Evolutionary conservation across 37 sponge, comb jelly and placozoan species (phyloP), one percentile per base, ranked within the genome.

Genomic region (Eunapius fragilis): DNA sequence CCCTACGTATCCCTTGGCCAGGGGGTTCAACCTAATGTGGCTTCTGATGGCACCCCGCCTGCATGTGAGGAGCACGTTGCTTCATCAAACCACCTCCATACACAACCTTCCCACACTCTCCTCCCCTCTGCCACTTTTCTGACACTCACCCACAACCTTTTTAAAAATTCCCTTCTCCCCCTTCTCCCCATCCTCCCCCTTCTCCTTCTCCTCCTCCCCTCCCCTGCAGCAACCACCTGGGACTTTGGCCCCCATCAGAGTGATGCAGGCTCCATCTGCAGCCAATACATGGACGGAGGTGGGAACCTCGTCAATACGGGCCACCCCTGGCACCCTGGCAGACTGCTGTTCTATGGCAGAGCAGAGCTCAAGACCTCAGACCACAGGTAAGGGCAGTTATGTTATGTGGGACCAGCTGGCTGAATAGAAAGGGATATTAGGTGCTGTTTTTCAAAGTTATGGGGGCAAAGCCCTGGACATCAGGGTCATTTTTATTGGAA

Each of bases 351-450:
- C 84, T 99, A 99, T 85, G 93, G 92, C 31, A 91, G 98, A 34
- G 93, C 96, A 22, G 99, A 99, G 75, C 82, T 99, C 69, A 99
- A 99, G 90, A 94, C 96, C 31, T 99, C 99, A 23, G 99, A 99
- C 88, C 99, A 99, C 93, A 87, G 99, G 94, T 91, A 41, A 75
- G 89, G 69, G 3, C 68, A 17, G 2, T 50, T 25, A 12, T 0
- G 0, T 4, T n/a, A n/a, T n/a, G n/a, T 3, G 30, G 19, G 47
- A 14, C 25, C 31, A 74, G 22, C 26, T 28, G 14, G 34, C 37
- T 32, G 31, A 32, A 24, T 9, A 45, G 47, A 9, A 9, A 9
- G 9, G 47, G 47, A 11, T 4, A 9, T 11, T 45, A 11, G 47
- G 4, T 58, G 58, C 22, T 19, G 1, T 19, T 19, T 58, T 58